Evolutionary conservation across 2,888 invertebrate genomes (phyloP).

Genomic region (Coremacera marginata): DNA sequence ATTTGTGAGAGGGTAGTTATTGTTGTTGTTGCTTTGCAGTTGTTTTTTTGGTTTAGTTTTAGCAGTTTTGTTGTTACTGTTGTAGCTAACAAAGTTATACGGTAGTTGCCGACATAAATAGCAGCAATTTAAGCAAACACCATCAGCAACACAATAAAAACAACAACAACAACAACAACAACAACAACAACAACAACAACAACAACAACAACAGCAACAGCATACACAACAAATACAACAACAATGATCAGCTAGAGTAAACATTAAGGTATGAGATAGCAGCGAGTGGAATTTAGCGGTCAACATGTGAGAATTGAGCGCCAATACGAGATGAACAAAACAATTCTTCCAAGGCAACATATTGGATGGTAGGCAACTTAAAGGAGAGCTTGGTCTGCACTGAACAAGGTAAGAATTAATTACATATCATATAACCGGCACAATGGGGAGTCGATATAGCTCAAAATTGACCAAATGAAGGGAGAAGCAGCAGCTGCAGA

Average conservation of each 20-base stretch:
- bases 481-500: not conserved
- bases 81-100: conserved; percentile 60
- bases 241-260: conserved; percentile 36
- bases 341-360: not conserved
- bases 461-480: conserved; percentile 2
- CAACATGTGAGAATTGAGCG: conserved; percentile 24
- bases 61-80: conserved; percentile 47
- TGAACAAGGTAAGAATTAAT: conserved; percentile 53
- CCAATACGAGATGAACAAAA: not conserved
- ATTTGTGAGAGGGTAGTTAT: conserved; percentile 50
- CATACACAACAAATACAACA: conserved; percentile 32
- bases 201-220: too few relatives aligned
- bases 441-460: conserved; percentile 54
- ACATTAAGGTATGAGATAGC: conserved; percentile 43
- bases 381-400: not conserved
- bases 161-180: conserved; percentile 21
- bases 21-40: conserved; percentile 47
- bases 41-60: conserved; percentile 48
- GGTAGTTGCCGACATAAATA: conserved; percentile 70
- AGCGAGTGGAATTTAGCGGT: conserved; percentile 28
- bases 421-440: conserved; percentile 62
- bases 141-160: conserved; percentile 43
- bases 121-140: conserved; percentile 64
- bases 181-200: conserved; percentile 48
- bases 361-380: not conserved